Base-by-base conservation (phyloP, 2,888 invertebrate genomes). In the Macropis europaea region DNA sequence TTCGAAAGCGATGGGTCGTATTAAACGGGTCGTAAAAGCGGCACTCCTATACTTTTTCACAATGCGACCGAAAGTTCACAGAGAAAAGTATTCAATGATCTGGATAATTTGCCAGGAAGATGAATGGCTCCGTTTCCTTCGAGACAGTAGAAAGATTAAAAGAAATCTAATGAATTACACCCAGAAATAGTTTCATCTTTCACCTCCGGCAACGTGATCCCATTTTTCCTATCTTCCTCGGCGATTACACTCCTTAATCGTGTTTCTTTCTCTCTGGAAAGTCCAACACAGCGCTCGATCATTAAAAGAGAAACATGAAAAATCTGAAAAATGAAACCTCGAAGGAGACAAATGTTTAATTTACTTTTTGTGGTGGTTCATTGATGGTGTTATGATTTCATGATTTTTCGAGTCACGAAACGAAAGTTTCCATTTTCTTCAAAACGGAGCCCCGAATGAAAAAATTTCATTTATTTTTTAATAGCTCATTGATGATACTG, bases 21-120 rank as follows among this genome's bases (percentile, higher is more conserved):
- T 64, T 61, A 59, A 72, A 54, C 45, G 63, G 45, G 28, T 50
- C 66, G 61, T 59, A 42, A 67, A 60, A 50, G n/a, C 28, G 54
- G 24, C 40, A 19, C 15, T 2, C 2, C 13, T 40, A 40, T 69
- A 60, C 54, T 40, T 50, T 59, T 38, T 28, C 42, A n/a, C 32
- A 5, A 36, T 42, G 53, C 30, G 19, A 6, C 6, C 6, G 15
- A 22, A n/a, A 7, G 1, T 7, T 6, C 7, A 22, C 11, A 19
- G 15, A 24, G 45, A 36, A 30, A 47, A 34, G 28, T 36, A 52
- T 53, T 53, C 73, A 52, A 52, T 42, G 63, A 63, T 57, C 43
- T 15, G 62, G 45, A 62, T 73, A 54, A 76, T 69, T 66, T 30
- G n/a, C 17, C 22, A 15, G 7, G 15, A 48, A 61, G 48, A 73